Evolutionary conservation across 2,113 vertebrate genomes (phyloP), one percentile per base, ranked within the genome.

Genomic region (Pyxicephalus adspersus): DNA sequence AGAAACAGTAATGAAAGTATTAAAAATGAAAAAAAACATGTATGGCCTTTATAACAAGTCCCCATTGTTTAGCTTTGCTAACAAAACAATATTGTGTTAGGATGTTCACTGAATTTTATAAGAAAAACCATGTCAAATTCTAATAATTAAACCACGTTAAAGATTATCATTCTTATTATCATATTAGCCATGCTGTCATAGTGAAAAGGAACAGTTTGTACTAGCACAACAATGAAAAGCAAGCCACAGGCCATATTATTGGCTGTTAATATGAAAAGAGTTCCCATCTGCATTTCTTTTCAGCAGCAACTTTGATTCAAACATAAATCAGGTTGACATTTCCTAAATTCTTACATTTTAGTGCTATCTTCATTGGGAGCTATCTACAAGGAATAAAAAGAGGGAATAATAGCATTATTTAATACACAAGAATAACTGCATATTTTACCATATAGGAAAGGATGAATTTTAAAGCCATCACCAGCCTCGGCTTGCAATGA

Each of bases 281-380:
- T n/a, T 52, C 58, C 75, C 63, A 55, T 77, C 76, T 77, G 61
- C 51, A 65, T 77, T 58, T 16, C 54, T 50, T 77, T 31, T 66
- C 23, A 64, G 65, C 63, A 65, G 22, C 51, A 66, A 77, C 76
- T 77, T 77, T 77, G 76, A 77, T 77, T 63, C 19, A 25, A 77
- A 51, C 76, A 77, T 77, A 66, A 77, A 77, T 77, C 63, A 77
- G 76, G 23, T 34, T 77, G 76, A 66, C 76, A 77, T 65, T 77
- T 77, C 28, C 63, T 54, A 66, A 66, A 77, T 54, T 77, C 63
- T 64, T 77, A 77, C 76, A 63, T 76, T 76, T 64, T 34, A 58
- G 26, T 23, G 51, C 28, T 45, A 45, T 45, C 38, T 45, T 2
- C 38, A 15, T 45, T 45, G 38, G 6, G 15, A 57, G 15, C 54